These are phyloP conservation scores for Ladona fulva DNA, from an alignment of 1,140 invertebrate genomes.

Conservation along the genomic window DNA sequence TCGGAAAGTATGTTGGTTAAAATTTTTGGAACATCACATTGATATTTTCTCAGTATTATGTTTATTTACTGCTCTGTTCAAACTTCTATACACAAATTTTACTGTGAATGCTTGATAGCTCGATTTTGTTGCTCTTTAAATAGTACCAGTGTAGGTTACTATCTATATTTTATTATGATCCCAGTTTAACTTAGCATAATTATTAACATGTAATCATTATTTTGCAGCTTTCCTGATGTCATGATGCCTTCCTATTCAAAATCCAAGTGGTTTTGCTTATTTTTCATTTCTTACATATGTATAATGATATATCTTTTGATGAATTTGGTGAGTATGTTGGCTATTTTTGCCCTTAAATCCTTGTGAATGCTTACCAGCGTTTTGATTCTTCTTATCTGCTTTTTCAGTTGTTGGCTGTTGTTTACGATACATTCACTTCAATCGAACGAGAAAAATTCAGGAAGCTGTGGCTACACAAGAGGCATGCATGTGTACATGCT, in stretches of 20 bases:
- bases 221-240: constrained; percentile 76
- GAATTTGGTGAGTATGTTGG: constrained; percentile 60
- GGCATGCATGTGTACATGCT: constrained; percentile 72
- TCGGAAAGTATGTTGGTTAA: too few species aligned
- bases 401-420: constrained; percentile 73
- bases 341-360: neutral
- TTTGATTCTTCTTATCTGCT: constrained; percentile 17
- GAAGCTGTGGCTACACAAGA: constrained; percentile 73
- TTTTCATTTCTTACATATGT: constrained; percentile 78
- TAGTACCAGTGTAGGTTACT: too few species aligned
- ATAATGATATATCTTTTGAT: constrained; percentile 81
- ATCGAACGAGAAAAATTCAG: constrained; percentile 82
- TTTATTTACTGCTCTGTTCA: too few species aligned
- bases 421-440: constrained; percentile 82
- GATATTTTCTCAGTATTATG: too few species aligned
- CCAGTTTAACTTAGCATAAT: too few species aligned
- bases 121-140: too few species aligned
- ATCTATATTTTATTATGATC: too few species aligned
- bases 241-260: constrained; percentile 86
- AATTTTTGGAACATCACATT: too few species aligned
- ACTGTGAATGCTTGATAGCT: too few species aligned
- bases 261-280: constrained; percentile 71
- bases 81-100: too few species aligned
- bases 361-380: neutral
- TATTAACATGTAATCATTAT: constrained; percentile 14